Evolutionary conservation across 1,140 invertebrate genomes (phyloP).

Genomic region (Kradibia gibbosae): DNA sequence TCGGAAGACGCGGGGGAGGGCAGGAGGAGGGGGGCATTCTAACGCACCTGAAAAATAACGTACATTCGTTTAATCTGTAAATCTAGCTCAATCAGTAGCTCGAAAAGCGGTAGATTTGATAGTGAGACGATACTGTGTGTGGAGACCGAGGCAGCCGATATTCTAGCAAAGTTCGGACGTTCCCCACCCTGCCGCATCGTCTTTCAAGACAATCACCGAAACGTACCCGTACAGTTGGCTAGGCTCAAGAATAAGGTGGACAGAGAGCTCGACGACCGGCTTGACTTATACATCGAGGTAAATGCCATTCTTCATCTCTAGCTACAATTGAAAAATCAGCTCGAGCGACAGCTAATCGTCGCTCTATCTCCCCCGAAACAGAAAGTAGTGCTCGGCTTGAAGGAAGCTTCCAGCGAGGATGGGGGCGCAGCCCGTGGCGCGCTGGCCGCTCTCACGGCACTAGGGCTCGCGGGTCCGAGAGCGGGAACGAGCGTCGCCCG

Average conservation of each 20-base stretch:
- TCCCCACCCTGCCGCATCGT: conserved; percentile 62
- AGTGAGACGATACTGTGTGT: conserved; percentile 61
- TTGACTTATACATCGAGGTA: conserved; percentile 70
- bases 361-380: conserved; percentile 37
- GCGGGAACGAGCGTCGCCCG: conserved; percentile 77
- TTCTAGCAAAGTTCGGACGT: conserved; percentile 62
- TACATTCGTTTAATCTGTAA: background rate
- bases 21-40: too few relatives aligned
- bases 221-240: conserved; percentile 58
- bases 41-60: background rate
- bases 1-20: too few relatives aligned
- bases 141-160: conserved; percentile 63
- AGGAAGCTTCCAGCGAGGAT: conserved; percentile 62
- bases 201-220: conserved; percentile 58
- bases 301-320: background rate
- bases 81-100: conserved; percentile 30
- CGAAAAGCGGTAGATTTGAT: conserved; percentile 55
- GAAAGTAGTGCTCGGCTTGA: conserved; percentile 64
- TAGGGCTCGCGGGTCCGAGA: conserved; percentile 75
- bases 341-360: background rate
- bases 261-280: conserved; percentile 58
- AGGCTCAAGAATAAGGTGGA: conserved; percentile 61
- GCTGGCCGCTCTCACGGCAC: conserved; percentile 69
- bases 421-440: conserved; percentile 63
- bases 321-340: too few relatives aligned